Evolutionary conservation across 1,140 invertebrate species (phyloP).

Genomic region (Lanistes nyassanus): DNA sequence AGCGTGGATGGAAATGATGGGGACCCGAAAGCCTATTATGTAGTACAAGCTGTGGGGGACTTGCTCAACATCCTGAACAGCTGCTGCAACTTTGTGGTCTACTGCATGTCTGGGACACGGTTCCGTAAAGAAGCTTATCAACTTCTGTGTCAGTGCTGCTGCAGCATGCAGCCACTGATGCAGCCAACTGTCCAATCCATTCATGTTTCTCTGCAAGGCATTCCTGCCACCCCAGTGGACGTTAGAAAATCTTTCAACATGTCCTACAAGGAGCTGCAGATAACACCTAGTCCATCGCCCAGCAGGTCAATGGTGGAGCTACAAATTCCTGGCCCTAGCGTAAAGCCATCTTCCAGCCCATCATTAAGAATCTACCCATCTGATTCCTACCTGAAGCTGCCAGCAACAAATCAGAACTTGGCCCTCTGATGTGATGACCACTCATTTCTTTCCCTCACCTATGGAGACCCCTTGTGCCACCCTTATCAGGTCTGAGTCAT

Average conservation of each 20-base stretch:
- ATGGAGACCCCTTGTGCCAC: too few relatives aligned
- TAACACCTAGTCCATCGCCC: neutral
- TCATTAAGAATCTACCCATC: neutral
- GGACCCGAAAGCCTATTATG: constrained; percentile 21
- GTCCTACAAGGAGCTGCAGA: constrained; percentile 23
- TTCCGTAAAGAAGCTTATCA: constrained; percentile 38
- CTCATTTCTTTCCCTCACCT: too few relatives aligned
- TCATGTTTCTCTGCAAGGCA: constrained; percentile 12
- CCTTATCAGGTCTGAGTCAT: too few relatives aligned
- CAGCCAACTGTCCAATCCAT: constrained; percentile 4
- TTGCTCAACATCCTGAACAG: constrained; percentile 46
- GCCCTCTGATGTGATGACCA: too few relatives aligned
- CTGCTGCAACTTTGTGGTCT: constrained; percentile 42
- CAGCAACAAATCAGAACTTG: too few relatives aligned
- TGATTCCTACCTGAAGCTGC: too few relatives aligned
- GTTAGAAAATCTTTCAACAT: constrained; percentile 16
- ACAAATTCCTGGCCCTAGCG: neutral
- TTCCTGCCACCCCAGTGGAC: constrained; percentile 19
- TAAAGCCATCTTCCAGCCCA: neutral
- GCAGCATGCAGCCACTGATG: neutral
- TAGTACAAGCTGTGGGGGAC: constrained; percentile 30
- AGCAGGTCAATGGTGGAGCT: neutral
- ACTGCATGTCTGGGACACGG: constrained; percentile 41
- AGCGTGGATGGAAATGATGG: constrained; percentile 9
- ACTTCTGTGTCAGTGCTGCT: constrained; percentile 21